Evolutionary conservation across 2,888 invertebrate genomes (phyloP).

Genomic region (Augochlorella aurata): DNA sequence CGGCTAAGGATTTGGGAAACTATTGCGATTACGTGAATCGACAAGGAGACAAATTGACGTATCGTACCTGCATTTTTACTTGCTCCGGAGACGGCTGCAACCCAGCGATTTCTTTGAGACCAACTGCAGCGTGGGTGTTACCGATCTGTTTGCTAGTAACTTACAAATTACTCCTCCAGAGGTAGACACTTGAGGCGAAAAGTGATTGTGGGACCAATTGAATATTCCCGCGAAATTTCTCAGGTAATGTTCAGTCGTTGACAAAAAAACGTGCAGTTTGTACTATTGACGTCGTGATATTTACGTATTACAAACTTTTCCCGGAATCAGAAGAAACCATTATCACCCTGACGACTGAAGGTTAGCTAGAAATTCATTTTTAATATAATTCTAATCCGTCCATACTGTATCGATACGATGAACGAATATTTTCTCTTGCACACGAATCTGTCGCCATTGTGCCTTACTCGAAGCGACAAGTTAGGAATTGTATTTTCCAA

Average conservation of each 20-base stretch:
- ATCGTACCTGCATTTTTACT: slow-evolving; percentile 94
- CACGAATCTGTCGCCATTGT: background rate
- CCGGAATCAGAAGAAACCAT: background rate
- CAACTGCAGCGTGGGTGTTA: slow-evolving; percentile 42
- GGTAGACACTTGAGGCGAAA: slow-evolving; percentile 38
- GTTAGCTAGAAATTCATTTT: background rate
- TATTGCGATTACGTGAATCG: slow-evolving; percentile 94
- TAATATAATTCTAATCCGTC: slow-evolving; percentile 27
- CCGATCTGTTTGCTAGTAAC: slow-evolving; percentile 25
- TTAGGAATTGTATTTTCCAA: background rate
- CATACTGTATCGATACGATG: background rate
- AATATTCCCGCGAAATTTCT: slow-evolving; percentile 9
- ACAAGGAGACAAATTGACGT: slow-evolving; percentile 91
- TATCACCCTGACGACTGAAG: background rate
- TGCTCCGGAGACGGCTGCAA: slow-evolving; percentile 93
- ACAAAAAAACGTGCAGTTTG: background rate
- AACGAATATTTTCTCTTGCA: background rate
- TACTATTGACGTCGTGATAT: background rate
- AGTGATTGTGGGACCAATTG: background rate
- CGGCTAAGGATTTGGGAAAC: slow-evolving; percentile 92
- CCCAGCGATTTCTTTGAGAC: slow-evolving; percentile 79
- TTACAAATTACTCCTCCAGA: slow-evolving; percentile 38
- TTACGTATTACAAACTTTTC: background rate
- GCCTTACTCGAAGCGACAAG: background rate
- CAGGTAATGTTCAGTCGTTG: background rate